Base-by-base conservation (phyloP, 1,140 invertebrate genomes). In the Nebria ingens region DNA sequence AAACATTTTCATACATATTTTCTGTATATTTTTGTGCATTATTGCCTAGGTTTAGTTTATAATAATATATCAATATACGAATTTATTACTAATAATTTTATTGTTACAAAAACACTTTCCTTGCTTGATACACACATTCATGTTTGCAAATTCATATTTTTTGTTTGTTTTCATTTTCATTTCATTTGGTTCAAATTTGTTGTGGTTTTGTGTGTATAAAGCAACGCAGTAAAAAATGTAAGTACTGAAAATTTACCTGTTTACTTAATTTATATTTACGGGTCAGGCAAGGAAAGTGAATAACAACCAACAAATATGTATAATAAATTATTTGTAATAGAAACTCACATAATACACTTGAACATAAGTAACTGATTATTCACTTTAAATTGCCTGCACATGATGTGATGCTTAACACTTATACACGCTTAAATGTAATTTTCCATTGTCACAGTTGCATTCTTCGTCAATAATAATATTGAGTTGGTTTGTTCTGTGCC, bases 101-200 rank as follows among this genome's bases (percentile, higher is more conserved):
- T 45, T 45, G 4, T 45, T n/a, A n/a, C 9, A 45, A 45, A 45
- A 11, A 45, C 40, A 45, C 40, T 45, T 45, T 45, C 17, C 40
- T 17, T 45, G 40, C 40, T 45, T 45, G 40, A 45, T 17, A 45
- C 9, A 45, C 6, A 17, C 40, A 45, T 17, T 17, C 4, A 45
- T 12, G 9, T 12, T 45, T 45, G 3, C 15, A 4, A 6, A 45
- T 45, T 17, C 40, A 45, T 12, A 45, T 4, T 11, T 45, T 17
- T 11, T 45, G 40, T 11, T 6, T 29, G 15, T 45, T 45, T 45
- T 11, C 4, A 12, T 45, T 45, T 11, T 45, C 9, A 12, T 45
- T 17, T 11, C 17, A 17, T 45, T 45, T 45, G 15, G n/a, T n/a
- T n/a, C n/a, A n/a, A n/a, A n/a, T n/a, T n/a, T n/a, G n/a, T n/a